phyloP scores from a whole-genome alignment of 2,797 vertebrate species.

The Sebastes diaconus region DNA sequence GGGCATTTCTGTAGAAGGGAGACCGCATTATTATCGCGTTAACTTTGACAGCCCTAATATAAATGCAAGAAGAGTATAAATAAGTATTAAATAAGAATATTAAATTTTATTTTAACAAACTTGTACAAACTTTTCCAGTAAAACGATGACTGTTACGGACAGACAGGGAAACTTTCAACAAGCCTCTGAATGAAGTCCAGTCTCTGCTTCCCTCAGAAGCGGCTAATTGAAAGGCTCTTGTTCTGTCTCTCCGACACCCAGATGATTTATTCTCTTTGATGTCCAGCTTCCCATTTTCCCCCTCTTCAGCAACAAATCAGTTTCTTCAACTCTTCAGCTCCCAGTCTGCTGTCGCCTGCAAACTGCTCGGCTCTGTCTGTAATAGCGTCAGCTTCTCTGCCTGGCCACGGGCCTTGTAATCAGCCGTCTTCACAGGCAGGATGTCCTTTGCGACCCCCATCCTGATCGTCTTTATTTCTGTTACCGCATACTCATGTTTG shows the following conservation, averaged over 20 bases:
- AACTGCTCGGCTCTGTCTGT: constrained; percentile 7
- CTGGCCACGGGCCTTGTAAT: constrained; percentile 7
- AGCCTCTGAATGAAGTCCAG: constrained; percentile 6
- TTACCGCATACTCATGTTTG: neutral
- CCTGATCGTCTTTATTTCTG: constrained; percentile 17
- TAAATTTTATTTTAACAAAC: too few species aligned
- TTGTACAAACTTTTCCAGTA: constrained; percentile 13
- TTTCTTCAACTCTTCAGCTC: neutral
- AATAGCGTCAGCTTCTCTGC: constrained; percentile 23
- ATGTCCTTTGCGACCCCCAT: neutral
- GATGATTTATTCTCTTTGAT: constrained; percentile 68
- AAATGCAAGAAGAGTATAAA: too few species aligned
- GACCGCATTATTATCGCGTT: too few species aligned
- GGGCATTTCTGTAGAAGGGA: too few species aligned
- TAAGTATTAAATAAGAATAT: too few species aligned
- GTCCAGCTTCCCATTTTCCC: constrained; percentile 42
- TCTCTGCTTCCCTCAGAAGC: constrained; percentile 8
- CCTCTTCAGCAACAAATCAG: constrained; percentile 40
- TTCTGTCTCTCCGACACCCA: constrained; percentile 41
- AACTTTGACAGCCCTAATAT: too few species aligned
- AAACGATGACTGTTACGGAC: neutral
- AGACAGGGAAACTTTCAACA: neutral
- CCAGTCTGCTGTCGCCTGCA: neutral
- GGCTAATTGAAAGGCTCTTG: constrained; percentile 18
- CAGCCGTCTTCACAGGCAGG: neutral